Base-by-base conservation (phyloP, 2,113 vertebrate genomes). In the Chamaetylas fuelleborni region DNA sequence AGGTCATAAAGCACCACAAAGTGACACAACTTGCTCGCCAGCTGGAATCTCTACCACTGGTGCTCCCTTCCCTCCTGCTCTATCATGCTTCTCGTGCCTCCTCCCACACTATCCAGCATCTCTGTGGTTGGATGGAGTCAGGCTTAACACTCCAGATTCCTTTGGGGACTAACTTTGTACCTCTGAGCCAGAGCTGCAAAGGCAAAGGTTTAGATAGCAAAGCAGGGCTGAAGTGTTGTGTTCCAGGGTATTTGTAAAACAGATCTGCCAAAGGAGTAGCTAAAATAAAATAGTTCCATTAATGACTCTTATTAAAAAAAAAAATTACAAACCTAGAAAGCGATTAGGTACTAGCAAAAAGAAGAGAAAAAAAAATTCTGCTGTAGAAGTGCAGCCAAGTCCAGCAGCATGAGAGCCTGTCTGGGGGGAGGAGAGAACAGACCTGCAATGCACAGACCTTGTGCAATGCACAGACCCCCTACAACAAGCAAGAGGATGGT, bases 1-100 rank as follows among this genome's bases (percentile, higher is more conserved):
- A 94, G 94, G 93, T 96, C 93, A 93, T 34, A 91, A 88, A 90
- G 78, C 62, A 82, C 57, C 85, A 65, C 47, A 56, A 91, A 88
- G 76, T 67, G 85, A 85, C 81, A 81, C 38, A 42, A 80, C 58
- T 90, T 70, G 54, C 82, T 81, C 10, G 24, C 71, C 92, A 88
- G 76, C 47, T 92, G 69, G 40, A 87, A 65, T 74, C 53, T 70
- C 84, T 90, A 84, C 73, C 67, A 28, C 74, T 57, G 66, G 31
- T 43, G 51, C 11, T 91, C 56, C 51, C 43, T 86, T 84, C 69
- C 56, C 54, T 81, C 72, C 67, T 36, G 45, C 65, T 88, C 60
- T 47, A 38, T 57, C 36, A 1, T 29, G 22, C 19, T 82, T 33
- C 62, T 20, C 5, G 20, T 34, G 72, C 73, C 47, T 87, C 50